These are phyloP conservation scores for Drosophila picticornis DNA, from an alignment of 2,888 invertebrate genomes.

Conservation along the genomic window DNA sequence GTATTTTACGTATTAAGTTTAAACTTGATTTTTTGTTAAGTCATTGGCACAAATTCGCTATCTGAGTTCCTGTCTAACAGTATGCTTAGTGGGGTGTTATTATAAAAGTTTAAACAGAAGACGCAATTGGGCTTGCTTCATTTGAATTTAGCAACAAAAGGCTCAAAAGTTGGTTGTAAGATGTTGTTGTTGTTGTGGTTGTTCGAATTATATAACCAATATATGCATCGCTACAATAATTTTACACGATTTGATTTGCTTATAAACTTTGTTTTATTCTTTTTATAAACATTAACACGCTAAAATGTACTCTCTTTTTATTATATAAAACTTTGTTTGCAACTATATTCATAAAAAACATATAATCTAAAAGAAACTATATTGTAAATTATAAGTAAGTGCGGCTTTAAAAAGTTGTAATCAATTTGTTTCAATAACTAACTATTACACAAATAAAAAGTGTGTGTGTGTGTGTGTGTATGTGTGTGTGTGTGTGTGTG, in stretches of 20 bases:
- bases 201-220: slow-evolving; percentile 11
- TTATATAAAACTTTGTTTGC: slow-evolving; percentile 67
- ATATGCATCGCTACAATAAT: slow-evolving; percentile 54
- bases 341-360: slow-evolving; percentile 53
- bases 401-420: slow-evolving; percentile 57
- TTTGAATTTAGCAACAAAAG: slow-evolving; percentile 9
- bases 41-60: slow-evolving; percentile 70
- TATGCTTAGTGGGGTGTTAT: slow-evolving; percentile 19
- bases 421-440: slow-evolving; percentile 48
- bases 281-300: slow-evolving; percentile 58
- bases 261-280: slow-evolving; percentile 75
- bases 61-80: slow-evolving; percentile 41
- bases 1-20: slow-evolving; percentile 47
- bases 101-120: slow-evolving; percentile 17
- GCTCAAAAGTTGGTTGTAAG: slow-evolving; percentile 5
- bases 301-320: slow-evolving; percentile 59
- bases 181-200: slow-evolving; percentile 26
- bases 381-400: slow-evolving; percentile 58
- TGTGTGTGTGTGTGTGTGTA: slow-evolving; percentile 25
- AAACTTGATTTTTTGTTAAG: slow-evolving; percentile 39
- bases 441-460: slow-evolving; percentile 53
- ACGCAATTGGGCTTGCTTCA: not conserved
- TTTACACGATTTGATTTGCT: slow-evolving; percentile 62
- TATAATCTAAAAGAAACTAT: slow-evolving; percentile 53
- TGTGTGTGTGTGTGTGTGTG: slow-evolving; percentile 25